Evolutionary conservation across 1,140 invertebrate genomes (phyloP).

Genomic region (Asobara japonica): DNA sequence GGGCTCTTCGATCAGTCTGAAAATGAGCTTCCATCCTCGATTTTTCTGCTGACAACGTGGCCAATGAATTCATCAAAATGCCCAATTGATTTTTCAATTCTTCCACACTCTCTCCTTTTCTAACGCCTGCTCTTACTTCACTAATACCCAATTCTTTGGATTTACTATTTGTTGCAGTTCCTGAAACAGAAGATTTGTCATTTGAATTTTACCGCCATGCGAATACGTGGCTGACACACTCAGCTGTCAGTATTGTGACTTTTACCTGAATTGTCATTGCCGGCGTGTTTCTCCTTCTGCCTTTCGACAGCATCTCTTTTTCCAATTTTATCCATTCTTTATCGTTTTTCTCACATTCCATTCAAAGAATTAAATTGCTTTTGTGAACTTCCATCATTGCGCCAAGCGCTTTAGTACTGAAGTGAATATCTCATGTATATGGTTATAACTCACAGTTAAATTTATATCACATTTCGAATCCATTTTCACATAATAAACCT

Average conservation of each 20-base stretch:
- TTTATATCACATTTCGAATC: too few species aligned
- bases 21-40: constrained; percentile 84
- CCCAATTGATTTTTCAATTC: constrained; percentile 70
- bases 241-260: not conserved
- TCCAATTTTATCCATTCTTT: constrained; percentile 29
- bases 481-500: too few species aligned
- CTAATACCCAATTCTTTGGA: not conserved
- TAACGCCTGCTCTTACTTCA: not conserved
- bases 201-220: not conserved
- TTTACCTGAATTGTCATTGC: constrained; percentile 17
- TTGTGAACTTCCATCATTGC: not conserved
- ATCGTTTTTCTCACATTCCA: not conserved
- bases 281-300: constrained; percentile 15
- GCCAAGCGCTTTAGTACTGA: not conserved
- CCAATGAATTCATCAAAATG: constrained; percentile 78
- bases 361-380: not conserved
- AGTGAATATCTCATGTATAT: too few species aligned
- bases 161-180: not conserved
- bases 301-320: constrained; percentile 24
- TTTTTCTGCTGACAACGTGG: constrained; percentile 84
- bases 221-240: not conserved
- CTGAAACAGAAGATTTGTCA: not conserved
- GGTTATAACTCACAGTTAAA: too few species aligned
- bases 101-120: constrained; percentile 54
- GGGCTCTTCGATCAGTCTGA: constrained; percentile 79